Evolutionary conservation across 2,888 invertebrate genomes (phyloP).

Genomic region (Fragum fragum): DNA sequence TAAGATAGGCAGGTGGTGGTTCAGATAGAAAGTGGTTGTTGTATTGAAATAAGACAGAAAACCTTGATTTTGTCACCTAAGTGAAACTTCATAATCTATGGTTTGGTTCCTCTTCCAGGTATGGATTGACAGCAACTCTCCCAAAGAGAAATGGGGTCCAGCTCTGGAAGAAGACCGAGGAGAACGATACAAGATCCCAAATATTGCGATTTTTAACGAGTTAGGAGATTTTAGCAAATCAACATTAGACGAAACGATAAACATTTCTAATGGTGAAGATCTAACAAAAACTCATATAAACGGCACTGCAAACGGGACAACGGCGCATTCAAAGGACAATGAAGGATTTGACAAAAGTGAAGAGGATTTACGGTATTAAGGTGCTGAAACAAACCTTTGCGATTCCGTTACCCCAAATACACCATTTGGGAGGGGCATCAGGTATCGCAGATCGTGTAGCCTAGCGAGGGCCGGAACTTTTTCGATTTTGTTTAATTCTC

Average conservation of each 20-base stretch:
- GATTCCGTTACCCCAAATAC: too few species aligned
- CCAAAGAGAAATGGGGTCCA: constrained; percentile 69
- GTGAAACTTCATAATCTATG: too few species aligned
- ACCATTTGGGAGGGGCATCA: too few species aligned
- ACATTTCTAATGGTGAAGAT: too few species aligned
- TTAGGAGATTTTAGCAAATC: background rate
- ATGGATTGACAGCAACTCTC: constrained; percentile 49
- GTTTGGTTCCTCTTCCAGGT: constrained; percentile 41
- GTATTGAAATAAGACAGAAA: too few species aligned
- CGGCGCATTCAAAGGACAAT: background rate
- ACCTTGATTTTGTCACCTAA: too few species aligned
- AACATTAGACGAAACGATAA: background rate
- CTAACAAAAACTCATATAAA: constrained; percentile 4
- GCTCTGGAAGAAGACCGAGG: constrained; percentile 56
- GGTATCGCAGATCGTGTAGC: too few species aligned
- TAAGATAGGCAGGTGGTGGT: too few species aligned
- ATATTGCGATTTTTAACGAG: constrained; percentile 17
- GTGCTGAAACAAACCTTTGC: too few species aligned
- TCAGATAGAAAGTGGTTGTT: too few species aligned
- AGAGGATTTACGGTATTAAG: background rate
- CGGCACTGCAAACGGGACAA: constrained; percentile 6
- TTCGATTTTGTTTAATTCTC: too few species aligned
- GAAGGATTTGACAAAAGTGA: background rate
- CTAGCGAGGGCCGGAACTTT: too few species aligned
- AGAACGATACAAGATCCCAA: constrained; percentile 50